A percentile compares a stretch with the other conserved stretches of the same genome.
Evolutionary conservation across 2,797 vertebrate species (phyloP).

Genomic region (Anguilla anguilla): DNA sequence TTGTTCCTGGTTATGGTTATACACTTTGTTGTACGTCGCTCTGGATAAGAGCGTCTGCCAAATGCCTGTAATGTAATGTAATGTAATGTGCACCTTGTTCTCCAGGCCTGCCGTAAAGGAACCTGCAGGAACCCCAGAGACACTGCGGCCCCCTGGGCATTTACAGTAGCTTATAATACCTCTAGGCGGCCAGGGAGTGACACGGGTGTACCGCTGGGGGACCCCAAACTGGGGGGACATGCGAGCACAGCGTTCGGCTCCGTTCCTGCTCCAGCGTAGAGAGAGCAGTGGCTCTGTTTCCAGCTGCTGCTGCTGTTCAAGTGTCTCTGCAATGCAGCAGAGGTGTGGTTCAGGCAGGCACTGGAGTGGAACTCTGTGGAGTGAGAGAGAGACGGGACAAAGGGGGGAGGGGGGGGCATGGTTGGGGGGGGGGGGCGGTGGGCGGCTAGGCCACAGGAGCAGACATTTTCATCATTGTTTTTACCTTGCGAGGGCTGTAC

Average conservation of each 20-base stretch:
- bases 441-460: neutral
- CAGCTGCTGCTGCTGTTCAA: neutral
- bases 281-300: too few species aligned
- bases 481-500: neutral
- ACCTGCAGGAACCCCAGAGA: too few species aligned
- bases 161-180: neutral
- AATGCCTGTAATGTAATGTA: too few species aligned
- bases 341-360: neutral
- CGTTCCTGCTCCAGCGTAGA: neutral
- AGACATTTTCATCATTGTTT: neutral
- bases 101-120: too few species aligned
- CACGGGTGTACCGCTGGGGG: too few species aligned
- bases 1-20: too few species aligned
- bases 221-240: neutral
- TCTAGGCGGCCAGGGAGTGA: neutral
- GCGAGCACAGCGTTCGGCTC: neutral
- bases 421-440: neutral
- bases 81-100: too few species aligned
- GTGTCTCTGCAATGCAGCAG: slow-evolving; percentile 11
- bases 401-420: neutral
- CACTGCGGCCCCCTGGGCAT: too few species aligned
- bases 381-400: neutral
- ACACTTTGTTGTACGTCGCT: too few species aligned
- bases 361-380: neutral
- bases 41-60: too few species aligned